These are phyloP conservation scores for Drosophila arizonae DNA, from an alignment of 1,140 invertebrate genomes.

Conservation along the genomic window DNA sequence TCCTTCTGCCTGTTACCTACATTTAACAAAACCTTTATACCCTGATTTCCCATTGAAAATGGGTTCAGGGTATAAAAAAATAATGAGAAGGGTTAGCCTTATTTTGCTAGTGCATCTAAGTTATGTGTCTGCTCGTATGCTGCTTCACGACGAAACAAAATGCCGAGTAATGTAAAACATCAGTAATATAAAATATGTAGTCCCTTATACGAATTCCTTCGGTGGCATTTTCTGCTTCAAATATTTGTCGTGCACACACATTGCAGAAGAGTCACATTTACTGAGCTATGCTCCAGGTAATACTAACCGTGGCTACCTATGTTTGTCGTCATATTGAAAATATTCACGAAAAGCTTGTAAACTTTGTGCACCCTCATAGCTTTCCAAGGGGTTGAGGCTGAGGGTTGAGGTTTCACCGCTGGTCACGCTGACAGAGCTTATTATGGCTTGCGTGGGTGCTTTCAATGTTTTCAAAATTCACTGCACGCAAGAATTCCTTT, in stretches of 20 bases:
- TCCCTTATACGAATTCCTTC: slow-evolving; percentile 60
- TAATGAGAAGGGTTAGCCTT: slow-evolving; percentile 31
- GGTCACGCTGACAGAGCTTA: slow-evolving; percentile 63
- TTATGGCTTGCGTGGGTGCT: slow-evolving; percentile 45
- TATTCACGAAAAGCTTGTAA: slow-evolving; percentile 55
- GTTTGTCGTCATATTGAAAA: slow-evolving; percentile 54
- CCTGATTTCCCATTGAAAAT: background rate
- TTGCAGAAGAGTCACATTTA: slow-evolving; percentile 33
- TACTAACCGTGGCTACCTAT: slow-evolving; percentile 34
- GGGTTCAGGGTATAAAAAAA: background rate
- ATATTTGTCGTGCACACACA: slow-evolving; percentile 62
- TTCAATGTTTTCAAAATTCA: slow-evolving; percentile 54
- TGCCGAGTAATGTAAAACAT: slow-evolving; percentile 63
- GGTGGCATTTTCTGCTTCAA: slow-evolving; percentile 60
- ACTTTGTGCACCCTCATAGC: slow-evolving; percentile 49
- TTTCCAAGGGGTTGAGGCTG: background rate
- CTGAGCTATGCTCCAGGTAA: slow-evolving; percentile 33
- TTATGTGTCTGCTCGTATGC: slow-evolving; percentile 37
- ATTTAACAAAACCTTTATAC: background rate
- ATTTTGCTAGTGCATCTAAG: slow-evolving; percentile 26
- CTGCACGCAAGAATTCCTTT: slow-evolving; percentile 60
- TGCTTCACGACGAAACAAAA: slow-evolving; percentile 37
- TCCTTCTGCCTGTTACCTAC: too few relatives aligned
- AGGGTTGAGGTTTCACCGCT: slow-evolving; percentile 28
- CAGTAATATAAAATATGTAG: slow-evolving; percentile 64